phyloP scores from a whole-genome alignment of 2,888 invertebrate species.

The Lypha dubia region DNA sequence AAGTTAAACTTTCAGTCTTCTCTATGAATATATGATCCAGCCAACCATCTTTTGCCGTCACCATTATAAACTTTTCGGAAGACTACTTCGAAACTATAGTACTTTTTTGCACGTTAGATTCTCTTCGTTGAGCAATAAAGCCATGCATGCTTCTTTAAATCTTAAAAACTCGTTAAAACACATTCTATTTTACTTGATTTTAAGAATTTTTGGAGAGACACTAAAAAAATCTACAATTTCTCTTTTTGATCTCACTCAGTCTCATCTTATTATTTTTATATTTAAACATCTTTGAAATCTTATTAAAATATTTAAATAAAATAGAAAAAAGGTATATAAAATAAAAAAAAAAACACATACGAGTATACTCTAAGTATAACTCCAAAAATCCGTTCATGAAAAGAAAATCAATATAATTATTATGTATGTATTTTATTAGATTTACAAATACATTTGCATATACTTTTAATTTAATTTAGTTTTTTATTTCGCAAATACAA shows the following conservation, averaged over 20 bases:
- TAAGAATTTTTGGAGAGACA: conserved; percentile 14
- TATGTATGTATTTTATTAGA: conserved; percentile 37
- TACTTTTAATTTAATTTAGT: conserved; percentile 10
- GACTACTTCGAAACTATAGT: too few species aligned
- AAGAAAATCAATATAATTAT: conserved; percentile 66
- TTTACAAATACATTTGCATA: conserved; percentile 23
- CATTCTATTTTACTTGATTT: neutral
- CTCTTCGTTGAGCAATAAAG: too few species aligned
- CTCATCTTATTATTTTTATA: neutral
- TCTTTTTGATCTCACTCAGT: neutral
- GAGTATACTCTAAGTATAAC: conserved; percentile 52
- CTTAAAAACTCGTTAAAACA: too few species aligned
- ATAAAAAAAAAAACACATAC: conserved; percentile 26
- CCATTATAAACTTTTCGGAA: too few species aligned
- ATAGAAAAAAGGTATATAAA: neutral
- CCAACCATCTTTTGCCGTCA: too few species aligned
- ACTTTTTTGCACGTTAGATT: too few species aligned
- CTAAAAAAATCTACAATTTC: neutral
- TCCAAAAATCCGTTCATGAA: conserved; percentile 64
- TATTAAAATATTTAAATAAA: conserved; percentile 10
- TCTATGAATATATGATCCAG: too few species aligned
- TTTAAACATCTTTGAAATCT: neutral
- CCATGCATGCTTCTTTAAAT: too few species aligned
- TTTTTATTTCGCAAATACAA: conserved; percentile 51
- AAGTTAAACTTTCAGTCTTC: too few species aligned